phyloP scores from a whole-genome alignment of 2,888 invertebrate genomes.

The Dasypogon diadema region DNA sequence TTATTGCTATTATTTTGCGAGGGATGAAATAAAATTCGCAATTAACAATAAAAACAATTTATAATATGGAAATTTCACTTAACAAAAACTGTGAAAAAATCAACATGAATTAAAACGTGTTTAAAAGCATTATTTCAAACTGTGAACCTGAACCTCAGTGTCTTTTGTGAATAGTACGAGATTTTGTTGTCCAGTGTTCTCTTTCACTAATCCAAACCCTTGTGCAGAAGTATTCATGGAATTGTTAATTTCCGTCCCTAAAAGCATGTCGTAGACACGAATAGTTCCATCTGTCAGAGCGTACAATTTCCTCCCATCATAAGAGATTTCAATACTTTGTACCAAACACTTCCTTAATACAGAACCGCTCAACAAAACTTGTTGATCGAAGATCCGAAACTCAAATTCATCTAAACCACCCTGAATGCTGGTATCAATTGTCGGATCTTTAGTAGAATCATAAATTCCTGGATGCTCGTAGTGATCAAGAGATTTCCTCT shows the following conservation, averaged over 20 bases:
- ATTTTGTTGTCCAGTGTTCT: conserved; percentile 42
- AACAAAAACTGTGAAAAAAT: conserved; percentile 22
- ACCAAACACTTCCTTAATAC: conserved; percentile 64
- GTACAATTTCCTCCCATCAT: conserved; percentile 64
- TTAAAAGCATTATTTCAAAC: conserved; percentile 28
- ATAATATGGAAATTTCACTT: neutral
- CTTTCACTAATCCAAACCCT: conserved; percentile 49
- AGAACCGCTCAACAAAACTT: conserved; percentile 63
- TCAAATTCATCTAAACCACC: conserved; percentile 61
- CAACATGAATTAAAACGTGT: conserved; percentile 30
- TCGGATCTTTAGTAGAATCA: neutral
- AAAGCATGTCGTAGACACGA: conserved; percentile 63
- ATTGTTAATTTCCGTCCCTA: conserved; percentile 15
- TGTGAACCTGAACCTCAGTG: conserved; percentile 50
- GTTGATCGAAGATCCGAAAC: conserved; percentile 63
- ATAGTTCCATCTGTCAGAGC: conserved; percentile 63
- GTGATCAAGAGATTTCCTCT: conserved; percentile 60
- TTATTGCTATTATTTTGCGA: too few relatives aligned
- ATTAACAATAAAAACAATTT: conserved; percentile 29
- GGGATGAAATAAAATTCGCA: too few relatives aligned
- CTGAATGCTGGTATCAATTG: neutral
- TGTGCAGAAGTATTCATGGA: neutral
- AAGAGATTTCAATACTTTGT: conserved; percentile 63
- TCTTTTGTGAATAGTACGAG: conserved; percentile 49
- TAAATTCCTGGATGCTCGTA: neutral